These are phyloP conservation scores for Galerucella calmariensis DNA, from an alignment of 2,888 invertebrate species.

Conservation along the genomic window DNA sequence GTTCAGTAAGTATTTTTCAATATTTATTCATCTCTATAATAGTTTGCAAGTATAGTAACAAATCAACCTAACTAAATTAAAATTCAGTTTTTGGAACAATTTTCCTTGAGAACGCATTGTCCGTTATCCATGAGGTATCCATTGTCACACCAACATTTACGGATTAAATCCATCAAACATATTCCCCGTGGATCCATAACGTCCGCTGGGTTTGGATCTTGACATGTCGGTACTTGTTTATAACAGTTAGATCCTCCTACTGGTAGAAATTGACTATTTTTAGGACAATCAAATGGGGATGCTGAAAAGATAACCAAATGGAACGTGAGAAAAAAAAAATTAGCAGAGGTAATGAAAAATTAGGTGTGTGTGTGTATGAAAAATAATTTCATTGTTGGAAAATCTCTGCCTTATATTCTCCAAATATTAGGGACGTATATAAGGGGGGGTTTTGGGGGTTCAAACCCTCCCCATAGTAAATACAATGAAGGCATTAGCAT, in stretches of 20 bases:
- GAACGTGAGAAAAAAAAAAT: not conserved
- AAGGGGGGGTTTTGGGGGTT: too few relatives aligned
- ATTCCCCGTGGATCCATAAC: not conserved
- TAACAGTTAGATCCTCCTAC: not conserved
- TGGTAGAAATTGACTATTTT: not conserved
- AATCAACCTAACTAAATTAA: too few relatives aligned
- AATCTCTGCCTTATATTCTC: too few relatives aligned
- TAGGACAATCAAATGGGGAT: not conserved
- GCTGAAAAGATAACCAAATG: not conserved
- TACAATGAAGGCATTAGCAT: too few relatives aligned
- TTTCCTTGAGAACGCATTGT: not conserved
- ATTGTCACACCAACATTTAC: not conserved
- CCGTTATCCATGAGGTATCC: not conserved
- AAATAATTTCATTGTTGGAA: too few relatives aligned
- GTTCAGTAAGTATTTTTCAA: too few relatives aligned
- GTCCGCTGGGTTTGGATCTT: not conserved
- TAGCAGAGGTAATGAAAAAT: too few relatives aligned
- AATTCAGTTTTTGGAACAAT: not conserved
- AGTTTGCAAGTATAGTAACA: too few relatives aligned
- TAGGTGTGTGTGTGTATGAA: too few relatives aligned
- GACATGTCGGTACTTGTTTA: not conserved
- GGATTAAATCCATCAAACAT: not conserved
- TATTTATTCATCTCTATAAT: too few relatives aligned
- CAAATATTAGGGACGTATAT: too few relatives aligned
- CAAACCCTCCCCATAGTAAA: too few relatives aligned